Percentiles rank a stretch among this genome's conserved stretches.
phyloP scores from a whole-genome alignment of 2,797 vertebrate genomes.

The Acropternis orthonyx region DNA sequence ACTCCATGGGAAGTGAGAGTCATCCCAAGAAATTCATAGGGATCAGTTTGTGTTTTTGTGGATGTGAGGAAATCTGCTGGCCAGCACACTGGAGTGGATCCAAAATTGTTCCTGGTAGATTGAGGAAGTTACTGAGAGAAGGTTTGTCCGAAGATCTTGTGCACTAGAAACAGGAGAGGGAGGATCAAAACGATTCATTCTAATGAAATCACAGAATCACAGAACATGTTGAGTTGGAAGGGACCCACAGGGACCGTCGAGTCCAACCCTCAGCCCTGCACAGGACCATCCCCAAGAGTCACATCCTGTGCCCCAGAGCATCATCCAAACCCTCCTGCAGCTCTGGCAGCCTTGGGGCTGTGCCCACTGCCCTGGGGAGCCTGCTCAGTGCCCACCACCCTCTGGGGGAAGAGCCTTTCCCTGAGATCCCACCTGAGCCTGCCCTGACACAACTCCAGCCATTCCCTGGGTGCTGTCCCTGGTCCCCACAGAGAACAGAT shows the following conservation, averaged over 20 bases:
- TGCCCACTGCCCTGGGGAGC: not conserved
- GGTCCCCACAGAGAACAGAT: not conserved
- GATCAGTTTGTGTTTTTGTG: not conserved
- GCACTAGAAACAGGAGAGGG: not conserved
- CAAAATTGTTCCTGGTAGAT: not conserved
- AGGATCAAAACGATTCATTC: fast-evolving
- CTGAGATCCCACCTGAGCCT: not conserved
- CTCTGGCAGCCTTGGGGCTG: not conserved
- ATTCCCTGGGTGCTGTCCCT: not conserved
- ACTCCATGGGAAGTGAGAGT: not conserved
- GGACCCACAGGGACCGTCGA: not conserved
- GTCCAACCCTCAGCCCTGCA: not conserved
- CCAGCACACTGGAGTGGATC: not conserved
- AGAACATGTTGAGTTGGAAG: not conserved
- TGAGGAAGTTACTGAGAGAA: not conserved
- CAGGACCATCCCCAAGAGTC: not conserved
- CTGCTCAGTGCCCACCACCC: not conserved
- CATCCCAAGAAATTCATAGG: not conserved
- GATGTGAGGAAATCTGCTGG: not conserved
- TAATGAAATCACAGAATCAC: not conserved
- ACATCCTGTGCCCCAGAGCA: not conserved
- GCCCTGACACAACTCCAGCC: not conserved
- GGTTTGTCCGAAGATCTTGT: not conserved
- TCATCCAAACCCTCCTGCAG: not conserved
- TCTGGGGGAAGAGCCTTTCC: not conserved